phyloP scores from a whole-genome alignment of 2,113 vertebrate species.

The Cinclus cinclus region DNA sequence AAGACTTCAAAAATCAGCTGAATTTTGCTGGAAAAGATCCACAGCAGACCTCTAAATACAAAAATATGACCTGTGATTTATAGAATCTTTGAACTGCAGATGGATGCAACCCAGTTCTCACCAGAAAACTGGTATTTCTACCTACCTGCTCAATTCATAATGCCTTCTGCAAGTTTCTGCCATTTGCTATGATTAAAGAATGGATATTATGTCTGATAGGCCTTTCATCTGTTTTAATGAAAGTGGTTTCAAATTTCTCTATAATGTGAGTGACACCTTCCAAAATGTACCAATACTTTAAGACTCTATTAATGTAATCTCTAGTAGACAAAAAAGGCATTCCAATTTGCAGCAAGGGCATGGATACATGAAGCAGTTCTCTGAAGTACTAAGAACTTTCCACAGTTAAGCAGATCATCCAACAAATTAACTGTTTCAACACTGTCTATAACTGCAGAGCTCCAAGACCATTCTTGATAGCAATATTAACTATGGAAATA shows the following conservation, averaged over 20 bases:
- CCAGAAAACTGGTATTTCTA: background rate
- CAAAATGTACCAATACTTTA: background rate
- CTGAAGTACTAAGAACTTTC: background rate
- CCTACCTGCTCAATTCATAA: background rate
- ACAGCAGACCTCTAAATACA: background rate
- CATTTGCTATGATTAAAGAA: background rate
- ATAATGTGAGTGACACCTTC: background rate
- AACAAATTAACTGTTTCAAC: background rate
- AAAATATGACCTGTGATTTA: background rate
- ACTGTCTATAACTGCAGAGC: background rate
- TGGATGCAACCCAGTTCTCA: background rate
- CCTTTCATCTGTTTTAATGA: background rate
- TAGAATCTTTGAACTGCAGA: background rate
- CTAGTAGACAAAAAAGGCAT: background rate
- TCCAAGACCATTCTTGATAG: background rate
- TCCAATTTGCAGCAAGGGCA: background rate
- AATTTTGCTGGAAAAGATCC: background rate
- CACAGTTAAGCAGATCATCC: background rate
- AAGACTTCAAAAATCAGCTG: background rate
- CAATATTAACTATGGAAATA: background rate
- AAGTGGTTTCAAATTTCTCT: background rate
- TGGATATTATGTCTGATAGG: background rate
- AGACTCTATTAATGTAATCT: background rate
- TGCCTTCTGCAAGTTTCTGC: background rate
- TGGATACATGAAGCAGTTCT: background rate